These are phyloP conservation scores for Meriones unguiculatus DNA, from an alignment of 2,113 vertebrate genomes.

Conservation along the genomic window DNA sequence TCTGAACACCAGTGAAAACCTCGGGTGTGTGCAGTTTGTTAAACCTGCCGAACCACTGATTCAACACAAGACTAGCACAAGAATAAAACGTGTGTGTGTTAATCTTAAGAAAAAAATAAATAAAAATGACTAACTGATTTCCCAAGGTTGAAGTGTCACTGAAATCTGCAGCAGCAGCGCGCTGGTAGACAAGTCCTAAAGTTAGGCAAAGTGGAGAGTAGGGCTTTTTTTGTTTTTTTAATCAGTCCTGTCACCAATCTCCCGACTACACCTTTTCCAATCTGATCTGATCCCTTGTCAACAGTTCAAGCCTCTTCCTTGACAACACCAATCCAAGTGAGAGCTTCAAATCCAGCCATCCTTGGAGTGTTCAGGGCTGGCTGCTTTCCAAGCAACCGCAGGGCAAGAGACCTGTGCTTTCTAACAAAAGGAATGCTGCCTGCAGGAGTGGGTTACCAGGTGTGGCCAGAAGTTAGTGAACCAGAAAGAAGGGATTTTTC, in stretches of 20 bases:
- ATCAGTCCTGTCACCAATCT: conserved; percentile 22
- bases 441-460: conserved; percentile 91
- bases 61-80: background rate
- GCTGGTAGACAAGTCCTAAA: background rate
- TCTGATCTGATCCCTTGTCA: conserved; percentile 49
- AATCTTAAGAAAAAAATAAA: background rate
- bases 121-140: conserved; percentile 21
- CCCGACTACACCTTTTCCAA: conserved; percentile 60
- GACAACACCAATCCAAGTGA: conserved; percentile 42
- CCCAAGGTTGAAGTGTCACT: background rate
- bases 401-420: conserved; percentile 89
- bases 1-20: conserved; percentile 14
- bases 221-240: background rate
- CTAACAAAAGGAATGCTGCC: conserved; percentile 90
- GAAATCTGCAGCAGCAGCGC: background rate
- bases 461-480: conserved; percentile 90
- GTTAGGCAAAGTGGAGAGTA: background rate
- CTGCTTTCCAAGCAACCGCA: conserved; percentile 88
- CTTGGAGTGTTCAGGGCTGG: conserved; percentile 83
- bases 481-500: conserved; percentile 88
- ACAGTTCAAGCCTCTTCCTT: conserved; percentile 48
- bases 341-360: conserved; percentile 60
- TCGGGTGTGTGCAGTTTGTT: background rate
- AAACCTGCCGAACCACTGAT: background rate
- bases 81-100: background rate